Percentiles rank a stretch among this genome's conserved stretches.
phyloP scores from a whole-genome alignment of 2,797 vertebrate genomes.

The Telmatherina bonti region DNA sequence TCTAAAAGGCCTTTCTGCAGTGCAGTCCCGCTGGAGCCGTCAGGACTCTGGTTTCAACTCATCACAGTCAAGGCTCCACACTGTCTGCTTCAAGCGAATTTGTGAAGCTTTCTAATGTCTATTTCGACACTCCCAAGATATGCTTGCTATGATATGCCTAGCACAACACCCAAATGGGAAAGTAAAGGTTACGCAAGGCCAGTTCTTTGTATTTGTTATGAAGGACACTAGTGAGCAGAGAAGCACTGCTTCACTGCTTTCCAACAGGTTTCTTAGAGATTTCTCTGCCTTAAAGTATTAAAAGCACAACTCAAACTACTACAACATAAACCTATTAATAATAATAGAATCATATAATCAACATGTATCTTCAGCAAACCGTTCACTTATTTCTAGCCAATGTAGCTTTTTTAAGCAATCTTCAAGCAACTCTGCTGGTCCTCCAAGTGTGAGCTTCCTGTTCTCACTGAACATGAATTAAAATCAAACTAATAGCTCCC shows the following conservation, averaged over 20 bases:
- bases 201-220: constrained; percentile 33
- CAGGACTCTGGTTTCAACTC: constrained; percentile 64
- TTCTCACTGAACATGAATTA: constrained; percentile 28
- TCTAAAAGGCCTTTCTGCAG: constrained; percentile 53
- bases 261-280: constrained; percentile 46
- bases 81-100: constrained; percentile 40
- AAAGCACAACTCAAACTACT: constrained; percentile 19
- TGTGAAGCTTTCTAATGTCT: constrained; percentile 54
- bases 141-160: constrained; percentile 40
- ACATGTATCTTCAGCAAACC: constrained; percentile 9
- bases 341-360: constrained; percentile 24
- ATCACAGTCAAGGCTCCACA: constrained; percentile 55
- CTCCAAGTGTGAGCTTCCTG: constrained; percentile 26
- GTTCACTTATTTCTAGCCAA: constrained; percentile 22
- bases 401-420: background rate
- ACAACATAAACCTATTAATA: constrained; percentile 3
- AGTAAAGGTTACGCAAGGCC: constrained; percentile 47
- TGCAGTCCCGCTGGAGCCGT: constrained; percentile 59
- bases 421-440: constrained; percentile 5
- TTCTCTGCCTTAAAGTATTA: constrained; percentile 15
- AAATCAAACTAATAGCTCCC: constrained; percentile 34
- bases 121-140: constrained; percentile 55
- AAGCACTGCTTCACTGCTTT: constrained; percentile 27
- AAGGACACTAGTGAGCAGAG: constrained; percentile 19
- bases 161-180: constrained; percentile 29